These are phyloP conservation scores for Ophiodon elongatus DNA, from an alignment of 2,113 vertebrate genomes.

Conservation along the genomic window DNA sequence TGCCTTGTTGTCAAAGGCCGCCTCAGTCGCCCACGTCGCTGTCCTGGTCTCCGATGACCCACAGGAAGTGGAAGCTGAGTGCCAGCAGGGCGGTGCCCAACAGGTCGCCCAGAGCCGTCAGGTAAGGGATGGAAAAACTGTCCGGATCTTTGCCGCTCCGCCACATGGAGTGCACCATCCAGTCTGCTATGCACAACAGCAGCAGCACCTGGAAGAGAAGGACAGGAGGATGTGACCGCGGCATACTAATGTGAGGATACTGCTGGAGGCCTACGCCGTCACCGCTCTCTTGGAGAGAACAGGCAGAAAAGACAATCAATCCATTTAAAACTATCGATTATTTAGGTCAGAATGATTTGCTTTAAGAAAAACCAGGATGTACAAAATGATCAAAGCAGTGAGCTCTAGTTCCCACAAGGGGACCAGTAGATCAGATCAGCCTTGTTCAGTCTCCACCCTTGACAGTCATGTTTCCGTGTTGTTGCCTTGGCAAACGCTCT, in stretches of 20 bases:
- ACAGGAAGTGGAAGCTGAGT: conserved; percentile 95
- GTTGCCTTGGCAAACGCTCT: too few relatives aligned
- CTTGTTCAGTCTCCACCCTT: too few relatives aligned
- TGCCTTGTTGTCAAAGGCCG: neutral
- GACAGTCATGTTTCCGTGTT: too few relatives aligned
- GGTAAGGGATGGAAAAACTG: conserved; percentile 97
- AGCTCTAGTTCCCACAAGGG: too few relatives aligned
- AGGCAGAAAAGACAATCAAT: too few relatives aligned
- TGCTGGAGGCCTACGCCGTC: neutral
- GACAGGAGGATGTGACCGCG: neutral
- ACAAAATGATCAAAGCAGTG: too few relatives aligned
- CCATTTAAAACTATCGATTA: too few relatives aligned
- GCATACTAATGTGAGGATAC: neutral
- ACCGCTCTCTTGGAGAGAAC: too few relatives aligned
- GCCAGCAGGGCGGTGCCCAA: conserved; percentile 95
- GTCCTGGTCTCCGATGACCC: conserved; percentile 95
- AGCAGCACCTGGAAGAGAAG: conserved; percentile 88
- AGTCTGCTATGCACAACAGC: conserved; percentile 93
- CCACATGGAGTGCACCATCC: conserved; percentile 99
- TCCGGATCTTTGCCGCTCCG: conserved; percentile 96
- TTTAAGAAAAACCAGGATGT: too few relatives aligned
- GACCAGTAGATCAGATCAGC: too few relatives aligned
- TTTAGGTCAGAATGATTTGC: too few relatives aligned
- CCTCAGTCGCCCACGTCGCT: conserved; percentile 94
- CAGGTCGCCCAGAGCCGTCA: conserved; percentile 94